Percentiles rank a stretch among this genome's conserved stretches.
Conservation (phyloP, 2,888 invertebrate species). For the Drosophila mimica region DNA sequence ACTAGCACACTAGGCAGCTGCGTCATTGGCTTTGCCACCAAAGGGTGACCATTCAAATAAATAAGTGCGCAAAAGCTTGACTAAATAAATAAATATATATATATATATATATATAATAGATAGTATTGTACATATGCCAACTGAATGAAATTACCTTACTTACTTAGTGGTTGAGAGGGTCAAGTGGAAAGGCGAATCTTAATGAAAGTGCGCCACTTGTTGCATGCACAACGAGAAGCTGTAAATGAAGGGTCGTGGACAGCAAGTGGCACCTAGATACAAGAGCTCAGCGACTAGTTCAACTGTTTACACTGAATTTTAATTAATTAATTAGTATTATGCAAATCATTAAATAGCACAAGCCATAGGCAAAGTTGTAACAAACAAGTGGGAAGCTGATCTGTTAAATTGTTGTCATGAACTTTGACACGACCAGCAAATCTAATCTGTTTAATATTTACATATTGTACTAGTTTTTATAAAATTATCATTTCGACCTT, state of each 20-base stretch:
- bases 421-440: not conserved
- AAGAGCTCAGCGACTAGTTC: not conserved
- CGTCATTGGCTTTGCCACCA: slow-evolving; percentile 58
- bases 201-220: slow-evolving; percentile 32
- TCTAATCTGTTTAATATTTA: not conserved
- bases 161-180: slow-evolving; percentile 25
- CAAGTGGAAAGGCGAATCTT: slow-evolving; percentile 7
- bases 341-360: not conserved
- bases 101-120: slow-evolving; percentile 15
- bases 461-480: not conserved
- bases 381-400: not conserved
- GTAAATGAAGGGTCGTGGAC: slow-evolving; percentile 7
- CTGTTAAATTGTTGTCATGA: not conserved
- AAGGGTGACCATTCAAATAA: slow-evolving; percentile 40
- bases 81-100: slow-evolving; percentile 39
- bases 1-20: slow-evolving; percentile 64
- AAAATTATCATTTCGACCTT: not conserved
- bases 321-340: not conserved
- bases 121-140: slow-evolving; percentile 14
- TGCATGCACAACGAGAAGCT: slow-evolving; percentile 15
- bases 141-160: slow-evolving; percentile 27
- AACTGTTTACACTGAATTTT: not conserved
- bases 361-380: not conserved
- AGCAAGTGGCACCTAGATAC: not conserved
- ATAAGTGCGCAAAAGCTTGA: slow-evolving; percentile 36